Evolutionary conservation across 2,113 vertebrate species (phyloP).

Genomic region (Sprattus sprattus): DNA sequence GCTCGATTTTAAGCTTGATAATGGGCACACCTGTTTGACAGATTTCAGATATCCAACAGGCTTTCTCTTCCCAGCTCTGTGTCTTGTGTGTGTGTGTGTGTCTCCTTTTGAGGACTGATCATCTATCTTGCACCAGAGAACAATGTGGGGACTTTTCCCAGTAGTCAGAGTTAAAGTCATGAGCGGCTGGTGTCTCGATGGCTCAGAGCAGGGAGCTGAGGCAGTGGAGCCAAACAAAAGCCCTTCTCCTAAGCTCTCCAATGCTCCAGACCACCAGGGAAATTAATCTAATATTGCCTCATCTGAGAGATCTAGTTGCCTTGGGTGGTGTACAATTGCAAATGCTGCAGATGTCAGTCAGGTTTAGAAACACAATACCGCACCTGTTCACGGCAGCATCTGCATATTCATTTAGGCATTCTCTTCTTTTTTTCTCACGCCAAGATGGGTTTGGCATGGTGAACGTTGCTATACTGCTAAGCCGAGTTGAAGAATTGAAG

Average conservation of each 20-base stretch:
- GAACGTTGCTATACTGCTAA: neutral
- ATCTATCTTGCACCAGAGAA: constrained; percentile 3
- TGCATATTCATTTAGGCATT: neutral
- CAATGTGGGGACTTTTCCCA: neutral
- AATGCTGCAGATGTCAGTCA: constrained; percentile 50
- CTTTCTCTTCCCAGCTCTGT: neutral
- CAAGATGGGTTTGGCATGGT: neutral
- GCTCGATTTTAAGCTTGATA: neutral
- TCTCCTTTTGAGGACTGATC: neutral
- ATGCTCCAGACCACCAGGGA: constrained; percentile 40
- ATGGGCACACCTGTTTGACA: neutral
- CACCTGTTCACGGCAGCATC: constrained; percentile 17
- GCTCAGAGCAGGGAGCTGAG: neutral
- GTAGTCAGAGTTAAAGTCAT: neutral
- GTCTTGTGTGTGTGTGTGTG: neutral
- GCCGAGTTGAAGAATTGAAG: neutral
- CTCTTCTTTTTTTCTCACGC: constrained; percentile 29
- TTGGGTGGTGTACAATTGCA: constrained; percentile 42
- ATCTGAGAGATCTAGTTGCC: constrained; percentile 45
- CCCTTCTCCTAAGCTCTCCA: constrained; percentile 30
- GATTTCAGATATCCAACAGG: neutral
- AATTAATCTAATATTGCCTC: constrained; percentile 38
- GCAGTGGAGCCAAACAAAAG: constrained; percentile 31
- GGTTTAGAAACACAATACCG: constrained; percentile 45
- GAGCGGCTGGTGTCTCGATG: neutral